Evolutionary conservation across 2,888 invertebrate species (phyloP), one percentile per base, ranked within the genome.

Genomic region (Mycalesis mineus): DNA sequence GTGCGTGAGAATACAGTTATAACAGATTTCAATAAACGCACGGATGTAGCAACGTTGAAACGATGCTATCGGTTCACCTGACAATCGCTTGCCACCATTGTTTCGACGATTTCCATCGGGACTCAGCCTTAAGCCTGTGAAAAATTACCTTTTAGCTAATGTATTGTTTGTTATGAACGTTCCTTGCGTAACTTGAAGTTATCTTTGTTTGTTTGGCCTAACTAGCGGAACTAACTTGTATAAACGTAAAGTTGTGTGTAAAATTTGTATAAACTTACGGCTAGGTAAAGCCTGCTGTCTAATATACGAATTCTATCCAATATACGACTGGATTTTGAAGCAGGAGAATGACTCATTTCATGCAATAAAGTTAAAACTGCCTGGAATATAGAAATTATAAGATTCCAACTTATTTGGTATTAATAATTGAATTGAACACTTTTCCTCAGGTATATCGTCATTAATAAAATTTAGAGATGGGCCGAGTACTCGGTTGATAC

Each of bases 21-120:
- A 36, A 31, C n/a, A 41, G 8, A 37, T 60, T 60, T 54, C 57
- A 57, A 54, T 60, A 57, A 57, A 53, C 29, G 28, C 47, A 13
- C 39, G 22, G 29, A 50, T 49, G 53, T 14, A 9, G 57, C 39
- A 57, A 57, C 44, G 8, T 13, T 28, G 41, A 37, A 22, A n/a
- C 7, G 60, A 57, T 57, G 45, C 14, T 57, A 50, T 50, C 60
- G 17, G 57, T 40, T 41, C 41, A 51, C 15, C 39, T 41, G 45
- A 51, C 50, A 50, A 51, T 57, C 41, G 57, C 31, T 33, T 39
- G 28, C 3, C 17, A 11, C 37, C 42, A 57, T 60, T 57, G 54
- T 56, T 50, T 17, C 7, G 28, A 37, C 33, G 54, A 57, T 50
- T 42, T n/a, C 42, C 39, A 51, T 57, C 42, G 8, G 40, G 29